Evolutionary conservation across 2,888 invertebrate genomes (phyloP).

Genomic region (Chalcosyrphus nemorum): DNA sequence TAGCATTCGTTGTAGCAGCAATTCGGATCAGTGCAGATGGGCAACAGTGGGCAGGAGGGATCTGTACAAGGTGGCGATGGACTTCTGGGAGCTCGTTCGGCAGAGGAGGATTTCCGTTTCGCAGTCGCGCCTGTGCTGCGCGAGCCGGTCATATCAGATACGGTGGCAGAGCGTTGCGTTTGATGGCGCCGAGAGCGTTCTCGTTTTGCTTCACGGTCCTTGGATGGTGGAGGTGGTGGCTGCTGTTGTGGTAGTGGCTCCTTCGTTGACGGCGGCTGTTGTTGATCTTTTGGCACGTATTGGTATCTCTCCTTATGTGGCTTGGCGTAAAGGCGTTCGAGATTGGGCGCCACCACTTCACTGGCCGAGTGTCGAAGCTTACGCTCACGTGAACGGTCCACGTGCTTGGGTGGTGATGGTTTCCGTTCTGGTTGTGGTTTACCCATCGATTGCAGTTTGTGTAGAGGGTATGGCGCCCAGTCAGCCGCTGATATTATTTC

Average conservation of each 20-base stretch:
- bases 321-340: conserved; percentile 79
- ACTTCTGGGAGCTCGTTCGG: conserved; percentile 80
- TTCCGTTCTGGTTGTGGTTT: conserved; percentile 75
- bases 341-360: conserved; percentile 79
- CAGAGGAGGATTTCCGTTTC: conserved; percentile 81
- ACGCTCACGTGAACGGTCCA: conserved; percentile 77
- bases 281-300: conserved; percentile 79
- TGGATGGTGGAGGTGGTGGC: conserved; percentile 57
- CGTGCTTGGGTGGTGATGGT: conserved; percentile 58
- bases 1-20: conserved; percentile 81
- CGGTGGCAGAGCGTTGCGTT: conserved; percentile 82
- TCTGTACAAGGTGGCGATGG: conserved; percentile 81
- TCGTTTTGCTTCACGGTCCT: conserved; percentile 76
- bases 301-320: conserved; percentile 81
- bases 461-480: conserved; percentile 81
- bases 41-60: conserved; percentile 81
- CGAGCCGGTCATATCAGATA: conserved; percentile 80
- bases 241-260: conserved; percentile 59
- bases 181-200: conserved; percentile 82
- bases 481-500: conserved; percentile 76
- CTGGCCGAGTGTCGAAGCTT: conserved; percentile 81
- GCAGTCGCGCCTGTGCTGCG: conserved; percentile 76
- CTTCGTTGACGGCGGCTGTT: conserved; percentile 74
- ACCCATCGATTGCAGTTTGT: conserved; percentile 79
- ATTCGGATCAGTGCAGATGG: conserved; percentile 82